A percentile compares a stretch with the other conserved stretches of the same genome.
Conservation (phyloP, 2,888 invertebrate species). For the Perizoma affinitatum region DNA sequence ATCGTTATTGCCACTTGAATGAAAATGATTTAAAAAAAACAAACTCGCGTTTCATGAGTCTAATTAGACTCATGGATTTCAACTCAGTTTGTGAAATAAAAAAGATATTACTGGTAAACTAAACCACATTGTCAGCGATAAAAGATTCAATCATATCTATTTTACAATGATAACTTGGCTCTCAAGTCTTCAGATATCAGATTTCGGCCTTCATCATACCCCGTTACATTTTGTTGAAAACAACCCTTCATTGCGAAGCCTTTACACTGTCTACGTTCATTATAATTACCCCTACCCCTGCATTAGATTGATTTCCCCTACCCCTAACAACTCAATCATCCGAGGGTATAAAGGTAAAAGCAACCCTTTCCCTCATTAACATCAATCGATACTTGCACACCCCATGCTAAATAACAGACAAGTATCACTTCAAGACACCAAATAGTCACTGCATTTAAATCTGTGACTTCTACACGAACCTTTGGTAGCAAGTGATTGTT, state of each 20-base stretch:
- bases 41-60: too few relatives aligned
- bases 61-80: too few relatives aligned
- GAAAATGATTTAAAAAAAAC: too few relatives aligned
- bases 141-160: too few relatives aligned
- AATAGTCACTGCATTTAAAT: background rate
- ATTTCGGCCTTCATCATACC: background rate
- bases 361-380: slow-evolving; percentile 63
- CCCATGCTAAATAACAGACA: slow-evolving; percentile 9
- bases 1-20: too few relatives aligned
- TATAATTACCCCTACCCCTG: slow-evolving; percentile 41
- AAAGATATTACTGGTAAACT: too few relatives aligned
- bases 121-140: too few relatives aligned
- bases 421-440: background rate
- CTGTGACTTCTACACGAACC: background rate
- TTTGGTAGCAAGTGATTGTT: background rate
- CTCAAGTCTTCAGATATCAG: background rate
- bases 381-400: slow-evolving; percentile 57
- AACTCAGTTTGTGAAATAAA: too few relatives aligned
- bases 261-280: slow-evolving; percentile 26
- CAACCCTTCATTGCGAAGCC: slow-evolving; percentile 25
- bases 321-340: slow-evolving; percentile 61
- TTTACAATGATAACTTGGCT: too few relatives aligned
- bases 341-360: slow-evolving; percentile 60
- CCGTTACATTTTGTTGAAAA: slow-evolving; percentile 5
- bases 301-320: slow-evolving; percentile 54